phyloP scores from a whole-genome alignment of 2,888 invertebrate genomes.

The Sphinx pinastri region DNA sequence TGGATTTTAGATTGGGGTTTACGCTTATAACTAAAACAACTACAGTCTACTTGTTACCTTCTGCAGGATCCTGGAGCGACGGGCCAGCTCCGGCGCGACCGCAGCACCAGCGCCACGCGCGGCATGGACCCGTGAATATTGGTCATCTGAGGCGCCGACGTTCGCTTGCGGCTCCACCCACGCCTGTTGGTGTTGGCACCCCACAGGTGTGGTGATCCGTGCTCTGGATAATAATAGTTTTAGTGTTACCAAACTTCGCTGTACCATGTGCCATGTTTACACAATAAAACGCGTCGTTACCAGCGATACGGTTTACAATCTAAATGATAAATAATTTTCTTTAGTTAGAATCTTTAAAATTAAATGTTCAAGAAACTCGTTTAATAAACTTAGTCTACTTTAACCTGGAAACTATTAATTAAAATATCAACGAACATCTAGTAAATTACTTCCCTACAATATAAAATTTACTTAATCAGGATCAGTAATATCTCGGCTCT shows the following conservation, averaged over 20 bases:
- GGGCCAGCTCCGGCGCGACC: conserved; percentile 90
- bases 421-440: too few relatives aligned
- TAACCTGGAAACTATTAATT: too few relatives aligned
- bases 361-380: too few relatives aligned
- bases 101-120: conserved; percentile 85
- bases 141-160: conserved; percentile 89
- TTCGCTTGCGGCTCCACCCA: conserved; percentile 86
- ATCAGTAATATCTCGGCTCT: too few relatives aligned
- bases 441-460: too few relatives aligned
- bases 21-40: background rate
- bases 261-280: too few relatives aligned
- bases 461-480: too few relatives aligned
- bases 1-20: background rate
- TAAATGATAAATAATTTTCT: too few relatives aligned
- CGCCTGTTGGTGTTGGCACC: conserved; percentile 79
- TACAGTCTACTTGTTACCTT: conserved; percentile 73
- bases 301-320: too few relatives aligned
- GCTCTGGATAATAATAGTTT: conserved; percentile 48
- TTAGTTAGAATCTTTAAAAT: too few relatives aligned
- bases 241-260: background rate
- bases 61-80: conserved; percentile 88
- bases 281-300: too few relatives aligned
- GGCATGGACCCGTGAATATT: conserved; percentile 79
- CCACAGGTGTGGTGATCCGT: conserved; percentile 85
- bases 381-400: too few relatives aligned